phyloP scores from a whole-genome alignment of 2,797 vertebrate species.

The Sparidentex hasta region DNA sequence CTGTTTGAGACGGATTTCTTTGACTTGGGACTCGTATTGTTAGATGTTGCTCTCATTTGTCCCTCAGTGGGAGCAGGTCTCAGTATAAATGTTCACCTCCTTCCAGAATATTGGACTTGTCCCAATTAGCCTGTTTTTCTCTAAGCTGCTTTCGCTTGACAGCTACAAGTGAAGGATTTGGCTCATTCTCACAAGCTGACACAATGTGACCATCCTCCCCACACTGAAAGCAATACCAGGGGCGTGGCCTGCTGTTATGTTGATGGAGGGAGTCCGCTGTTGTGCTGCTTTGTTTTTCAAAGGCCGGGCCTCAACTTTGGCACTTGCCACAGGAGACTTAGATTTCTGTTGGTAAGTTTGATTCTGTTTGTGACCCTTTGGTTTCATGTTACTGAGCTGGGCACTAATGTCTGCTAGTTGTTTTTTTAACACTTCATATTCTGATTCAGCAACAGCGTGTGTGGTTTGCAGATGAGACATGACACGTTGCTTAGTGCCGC shows the following conservation, averaged over 20 bases:
- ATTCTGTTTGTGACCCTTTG: no score
- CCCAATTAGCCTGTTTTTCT: background rate
- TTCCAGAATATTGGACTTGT: background rate
- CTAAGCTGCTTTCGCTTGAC: background rate
- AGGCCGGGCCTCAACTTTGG: no score
- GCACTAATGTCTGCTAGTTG: no score
- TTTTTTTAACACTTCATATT: no score
- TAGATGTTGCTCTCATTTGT: conserved; percentile 1
- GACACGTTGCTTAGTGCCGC: no score
- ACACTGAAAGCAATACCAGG: background rate
- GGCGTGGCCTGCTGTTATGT: background rate
- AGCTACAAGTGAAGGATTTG: background rate
- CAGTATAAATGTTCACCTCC: background rate
- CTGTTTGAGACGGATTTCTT: background rate
- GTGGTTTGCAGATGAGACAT: no score
- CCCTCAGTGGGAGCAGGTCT: conserved; percentile 1
- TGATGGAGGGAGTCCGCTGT: no score
- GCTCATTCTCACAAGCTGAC: background rate
- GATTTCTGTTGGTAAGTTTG: no score
- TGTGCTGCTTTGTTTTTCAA: no score
- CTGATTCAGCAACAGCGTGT: no score
- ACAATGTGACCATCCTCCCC: background rate
- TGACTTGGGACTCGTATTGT: background rate
- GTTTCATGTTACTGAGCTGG: no score
- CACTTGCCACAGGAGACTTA: no score